Conservation (phyloP, 2,888 invertebrate species). For the Pseudanteris insignis region DNA sequence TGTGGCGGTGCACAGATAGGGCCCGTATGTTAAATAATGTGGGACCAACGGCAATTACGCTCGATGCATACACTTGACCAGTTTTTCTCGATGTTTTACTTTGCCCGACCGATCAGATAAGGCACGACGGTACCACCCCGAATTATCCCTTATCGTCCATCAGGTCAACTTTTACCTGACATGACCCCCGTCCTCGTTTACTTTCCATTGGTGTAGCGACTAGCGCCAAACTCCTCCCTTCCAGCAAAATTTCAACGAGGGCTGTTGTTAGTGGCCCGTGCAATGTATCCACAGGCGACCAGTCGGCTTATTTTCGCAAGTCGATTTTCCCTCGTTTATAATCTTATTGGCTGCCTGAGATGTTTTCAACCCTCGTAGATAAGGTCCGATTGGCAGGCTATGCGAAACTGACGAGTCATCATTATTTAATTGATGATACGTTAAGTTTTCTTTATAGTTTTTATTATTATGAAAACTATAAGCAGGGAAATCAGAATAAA, state of each 20-base stretch:
- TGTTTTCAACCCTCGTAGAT: no score
- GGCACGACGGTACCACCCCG: conserved; percentile 13
- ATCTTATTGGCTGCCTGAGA: no score
- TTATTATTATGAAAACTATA: no score
- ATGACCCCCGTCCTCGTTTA: conserved; percentile 18
- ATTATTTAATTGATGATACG: no score
- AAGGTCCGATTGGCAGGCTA: no score
- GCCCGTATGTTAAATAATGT: background rate
- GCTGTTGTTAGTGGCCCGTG: conserved; percentile 6
- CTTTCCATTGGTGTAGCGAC: conserved; percentile 5
- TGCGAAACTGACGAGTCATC: no score
- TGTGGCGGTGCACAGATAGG: no score
- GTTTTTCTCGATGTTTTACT: conserved; percentile 8
- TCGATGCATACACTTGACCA: background rate
- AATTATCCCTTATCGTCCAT: conserved; percentile 24
- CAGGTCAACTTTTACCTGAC: conserved; percentile 27
- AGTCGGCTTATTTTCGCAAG: conserved; percentile 6
- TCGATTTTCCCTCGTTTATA: conserved; percentile 3
- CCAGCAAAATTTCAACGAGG: conserved; percentile 6
- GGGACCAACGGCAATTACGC: background rate
- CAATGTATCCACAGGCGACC: conserved; percentile 6
- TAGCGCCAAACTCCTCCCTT: conserved; percentile 14
- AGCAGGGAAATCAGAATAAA: no score
- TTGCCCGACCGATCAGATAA: conserved; percentile 7
- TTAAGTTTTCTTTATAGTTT: no score